Conservation (phyloP, 1,140 invertebrate species). For the Sycophaga agraensis region DNA sequence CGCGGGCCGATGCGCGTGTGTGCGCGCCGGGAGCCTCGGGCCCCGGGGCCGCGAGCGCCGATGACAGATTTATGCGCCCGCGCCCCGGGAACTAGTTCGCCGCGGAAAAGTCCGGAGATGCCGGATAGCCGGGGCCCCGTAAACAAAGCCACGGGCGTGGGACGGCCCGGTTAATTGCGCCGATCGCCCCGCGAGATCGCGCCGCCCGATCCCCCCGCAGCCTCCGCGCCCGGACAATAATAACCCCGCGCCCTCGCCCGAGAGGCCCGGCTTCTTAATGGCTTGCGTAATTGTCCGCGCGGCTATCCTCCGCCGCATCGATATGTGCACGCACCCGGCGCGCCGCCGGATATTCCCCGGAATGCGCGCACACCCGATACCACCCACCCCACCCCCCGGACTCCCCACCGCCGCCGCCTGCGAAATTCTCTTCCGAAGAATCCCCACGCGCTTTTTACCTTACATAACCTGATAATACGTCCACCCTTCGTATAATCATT, state of each 20-base stretch:
- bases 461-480: no score
- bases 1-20: neutral
- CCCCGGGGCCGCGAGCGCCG: neutral
- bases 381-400: no score
- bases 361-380: no score
- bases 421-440: no score
- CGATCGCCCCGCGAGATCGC: slow-evolving; percentile 35
- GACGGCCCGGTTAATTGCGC: slow-evolving; percentile 45
- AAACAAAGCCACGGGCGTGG: slow-evolving; percentile 49
- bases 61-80: slow-evolving; percentile 31
- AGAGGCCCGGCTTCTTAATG: neutral
- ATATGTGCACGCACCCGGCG: neutral
- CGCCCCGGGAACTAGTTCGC: slow-evolving; percentile 1
- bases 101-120: slow-evolving; percentile 30
- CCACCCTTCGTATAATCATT: no score
- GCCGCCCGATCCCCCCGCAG: slow-evolving; percentile 17
- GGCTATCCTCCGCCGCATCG: neutral
- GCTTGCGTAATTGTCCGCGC: neutral
- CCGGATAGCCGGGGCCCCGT: slow-evolving; percentile 42
- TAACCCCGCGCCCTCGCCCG: neutral
- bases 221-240: slow-evolving; percentile 1
- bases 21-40: slow-evolving; percentile 4
- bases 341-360: no score
- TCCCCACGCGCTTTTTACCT: no score
- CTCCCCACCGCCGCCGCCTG: no score